A percentile compares a stretch with the other conserved stretches of the same genome.
Evolutionary conservation across 2,113 vertebrate genomes (phyloP).

Genomic region (Poeciliopsis turrubarensis): DNA sequence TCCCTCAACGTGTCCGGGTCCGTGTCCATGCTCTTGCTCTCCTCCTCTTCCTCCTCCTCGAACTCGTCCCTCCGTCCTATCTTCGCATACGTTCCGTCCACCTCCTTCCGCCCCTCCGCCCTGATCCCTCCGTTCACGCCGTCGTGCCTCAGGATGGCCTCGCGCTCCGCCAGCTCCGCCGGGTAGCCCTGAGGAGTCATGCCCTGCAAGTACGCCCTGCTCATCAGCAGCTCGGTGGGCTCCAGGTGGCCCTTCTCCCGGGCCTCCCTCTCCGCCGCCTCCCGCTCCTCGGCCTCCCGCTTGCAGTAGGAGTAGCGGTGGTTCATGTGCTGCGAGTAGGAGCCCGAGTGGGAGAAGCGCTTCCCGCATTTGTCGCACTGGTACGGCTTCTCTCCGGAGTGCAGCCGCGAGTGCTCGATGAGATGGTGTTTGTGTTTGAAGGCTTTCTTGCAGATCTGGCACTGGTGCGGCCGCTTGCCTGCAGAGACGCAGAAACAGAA

Average conservation of each 20-base stretch:
- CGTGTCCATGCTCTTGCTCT: constrained; percentile 99
- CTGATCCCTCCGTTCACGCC: constrained; percentile 87
- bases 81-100: constrained; percentile 90
- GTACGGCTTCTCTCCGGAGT: constrained; percentile 99
- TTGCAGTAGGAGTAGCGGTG: constrained; percentile 99
- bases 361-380: constrained; percentile 99
- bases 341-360: constrained; percentile 98
- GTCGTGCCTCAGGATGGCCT: constrained; percentile 90
- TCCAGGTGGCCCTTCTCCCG: constrained; percentile 96
- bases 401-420: constrained; percentile 97
- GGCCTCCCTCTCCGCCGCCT: constrained; percentile 95
- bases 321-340: constrained; percentile 99
- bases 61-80: constrained; percentile 92
- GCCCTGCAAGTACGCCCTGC: constrained; percentile 96
- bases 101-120: constrained; percentile 89
- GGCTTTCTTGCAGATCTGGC: constrained; percentile 99
- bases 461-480: constrained; percentile 99
- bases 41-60: constrained; percentile 96
- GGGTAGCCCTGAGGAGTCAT: constrained; percentile 95
- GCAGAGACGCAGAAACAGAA: constrained; percentile 74
- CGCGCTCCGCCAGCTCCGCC: constrained; percentile 93
- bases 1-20: constrained; percentile 97
- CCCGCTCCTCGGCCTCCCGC: constrained; percentile 96
- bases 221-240: constrained; percentile 97
- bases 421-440: constrained; percentile 99